Conservation (phyloP, 2,888 invertebrate species). For the Drosophila quasianomalipes region DNA sequence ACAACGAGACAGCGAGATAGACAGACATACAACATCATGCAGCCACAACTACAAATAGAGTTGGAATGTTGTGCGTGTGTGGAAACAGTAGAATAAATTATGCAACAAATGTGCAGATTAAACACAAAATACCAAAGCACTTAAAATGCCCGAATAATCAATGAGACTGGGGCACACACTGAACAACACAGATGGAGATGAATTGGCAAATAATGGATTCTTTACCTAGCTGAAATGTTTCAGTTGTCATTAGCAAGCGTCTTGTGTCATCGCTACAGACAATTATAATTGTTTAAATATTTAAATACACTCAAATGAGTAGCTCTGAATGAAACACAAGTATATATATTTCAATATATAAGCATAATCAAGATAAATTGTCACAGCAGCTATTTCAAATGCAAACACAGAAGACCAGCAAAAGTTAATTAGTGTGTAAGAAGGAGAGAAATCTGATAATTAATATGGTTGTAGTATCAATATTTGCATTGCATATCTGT, state of each 20-base stretch:
- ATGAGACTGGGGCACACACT: slow-evolving; percentile 41
- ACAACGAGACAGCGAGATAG: not conserved
- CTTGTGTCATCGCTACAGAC: slow-evolving; percentile 42
- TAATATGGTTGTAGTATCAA: not conserved
- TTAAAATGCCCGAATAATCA: slow-evolving; percentile 73
- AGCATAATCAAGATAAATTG: not conserved
- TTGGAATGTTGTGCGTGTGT: not conserved
- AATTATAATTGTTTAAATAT: slow-evolving; percentile 69
- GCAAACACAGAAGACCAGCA: not conserved
- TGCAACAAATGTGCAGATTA: slow-evolving; percentile 79
- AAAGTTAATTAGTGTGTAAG: not conserved
- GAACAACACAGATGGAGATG: not conserved
- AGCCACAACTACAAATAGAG: slow-evolving; percentile 10
- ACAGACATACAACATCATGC: slow-evolving; percentile 3
- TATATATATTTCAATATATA: not conserved
- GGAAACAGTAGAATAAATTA: slow-evolving; percentile 62
- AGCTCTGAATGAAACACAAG: slow-evolving; percentile 11
- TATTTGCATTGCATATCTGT: slow-evolving; percentile 1
- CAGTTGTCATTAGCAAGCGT: slow-evolving; percentile 31
- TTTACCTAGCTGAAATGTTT: not conserved
- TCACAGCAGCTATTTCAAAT: not conserved
- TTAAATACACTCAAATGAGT: slow-evolving; percentile 39
- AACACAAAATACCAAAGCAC: slow-evolving; percentile 78
- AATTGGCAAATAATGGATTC: slow-evolving; percentile 12
- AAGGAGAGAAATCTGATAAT: not conserved